These are phyloP conservation scores for Synanthedon myopaeformis DNA, from an alignment of 2,888 invertebrate species.

Conservation along the genomic window DNA sequence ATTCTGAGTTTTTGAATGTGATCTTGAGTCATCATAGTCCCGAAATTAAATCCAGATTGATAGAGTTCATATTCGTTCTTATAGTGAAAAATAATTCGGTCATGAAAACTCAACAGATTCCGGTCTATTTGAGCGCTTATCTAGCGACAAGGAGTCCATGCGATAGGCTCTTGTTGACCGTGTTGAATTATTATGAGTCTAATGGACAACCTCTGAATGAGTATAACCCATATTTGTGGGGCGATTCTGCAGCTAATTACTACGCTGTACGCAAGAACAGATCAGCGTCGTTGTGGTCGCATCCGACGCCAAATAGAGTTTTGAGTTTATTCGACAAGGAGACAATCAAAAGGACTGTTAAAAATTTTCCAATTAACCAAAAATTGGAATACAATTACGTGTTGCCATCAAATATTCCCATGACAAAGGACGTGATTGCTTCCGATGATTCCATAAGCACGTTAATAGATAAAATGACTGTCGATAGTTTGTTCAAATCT, in stretches of 20 bases:
- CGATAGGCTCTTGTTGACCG: conserved; percentile 77
- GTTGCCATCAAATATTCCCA: conserved; percentile 21
- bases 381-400: conserved; percentile 62
- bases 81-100: conserved; percentile 73
- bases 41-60: conserved; percentile 70
- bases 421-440: conserved; percentile 8
- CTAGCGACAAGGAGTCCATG: conserved; percentile 76
- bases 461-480: conserved; percentile 23
- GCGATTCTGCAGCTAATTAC: conserved; percentile 81
- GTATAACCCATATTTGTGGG: conserved; percentile 87
- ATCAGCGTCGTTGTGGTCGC: conserved; percentile 72
- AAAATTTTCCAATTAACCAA: conserved; percentile 76
- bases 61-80: conserved; percentile 74
- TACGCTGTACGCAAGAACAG: conserved; percentile 75
- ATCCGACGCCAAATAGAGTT: conserved; percentile 79
- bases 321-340: conserved; percentile 77
- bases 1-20: conserved; percentile 81
- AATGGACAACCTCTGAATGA: conserved; percentile 74
- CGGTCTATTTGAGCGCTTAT: conserved; percentile 83
- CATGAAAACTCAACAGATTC: conserved; percentile 77
- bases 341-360: conserved; percentile 75
- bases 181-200: conserved; percentile 77
- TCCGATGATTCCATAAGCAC: conserved; percentile 15
- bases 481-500: conserved; percentile 24
- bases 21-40: conserved; percentile 67